phyloP scores from a whole-genome alignment of 1,140 invertebrate genomes.

The Bombus consobrinus region DNA sequence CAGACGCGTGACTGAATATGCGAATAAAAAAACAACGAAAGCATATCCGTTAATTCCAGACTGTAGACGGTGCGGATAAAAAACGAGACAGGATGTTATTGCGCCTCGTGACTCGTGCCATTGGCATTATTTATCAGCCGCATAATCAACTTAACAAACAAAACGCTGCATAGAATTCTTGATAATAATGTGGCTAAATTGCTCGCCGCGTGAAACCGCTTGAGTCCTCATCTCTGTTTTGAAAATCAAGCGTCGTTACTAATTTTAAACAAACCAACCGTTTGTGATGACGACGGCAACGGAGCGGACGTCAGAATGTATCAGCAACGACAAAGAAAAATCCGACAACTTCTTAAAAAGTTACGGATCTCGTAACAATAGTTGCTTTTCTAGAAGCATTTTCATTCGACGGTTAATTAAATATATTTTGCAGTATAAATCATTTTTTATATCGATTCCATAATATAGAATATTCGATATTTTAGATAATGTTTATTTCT shows the following conservation, averaged over 20 bases:
- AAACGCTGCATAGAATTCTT: neutral
- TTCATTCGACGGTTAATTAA: neutral
- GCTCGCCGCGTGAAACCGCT: neutral
- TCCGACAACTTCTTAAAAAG: neutral
- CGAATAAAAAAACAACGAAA: neutral
- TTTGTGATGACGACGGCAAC: neutral
- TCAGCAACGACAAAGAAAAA: neutral
- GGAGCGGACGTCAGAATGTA: neutral
- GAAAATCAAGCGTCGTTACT: conserved; percentile 5
- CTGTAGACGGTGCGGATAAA: neutral
- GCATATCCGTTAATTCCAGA: neutral
- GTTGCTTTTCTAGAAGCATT: neutral
- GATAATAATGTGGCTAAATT: neutral
- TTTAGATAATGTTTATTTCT: too few relatives aligned
- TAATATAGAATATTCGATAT: too few relatives aligned
- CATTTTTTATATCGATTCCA: too few relatives aligned
- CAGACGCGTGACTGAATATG: neutral
- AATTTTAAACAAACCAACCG: neutral
- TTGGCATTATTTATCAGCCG: conserved; percentile 20
- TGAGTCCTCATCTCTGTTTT: neutral
- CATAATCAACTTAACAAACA: conserved; percentile 6
- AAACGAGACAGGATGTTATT: conserved; percentile 31
- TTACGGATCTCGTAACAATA: too few relatives aligned
- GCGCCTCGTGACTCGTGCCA: neutral
- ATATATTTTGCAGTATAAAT: neutral